These are phyloP conservation scores for Agrochola macilenta DNA, from an alignment of 2,888 invertebrate genomes.

Conservation along the genomic window DNA sequence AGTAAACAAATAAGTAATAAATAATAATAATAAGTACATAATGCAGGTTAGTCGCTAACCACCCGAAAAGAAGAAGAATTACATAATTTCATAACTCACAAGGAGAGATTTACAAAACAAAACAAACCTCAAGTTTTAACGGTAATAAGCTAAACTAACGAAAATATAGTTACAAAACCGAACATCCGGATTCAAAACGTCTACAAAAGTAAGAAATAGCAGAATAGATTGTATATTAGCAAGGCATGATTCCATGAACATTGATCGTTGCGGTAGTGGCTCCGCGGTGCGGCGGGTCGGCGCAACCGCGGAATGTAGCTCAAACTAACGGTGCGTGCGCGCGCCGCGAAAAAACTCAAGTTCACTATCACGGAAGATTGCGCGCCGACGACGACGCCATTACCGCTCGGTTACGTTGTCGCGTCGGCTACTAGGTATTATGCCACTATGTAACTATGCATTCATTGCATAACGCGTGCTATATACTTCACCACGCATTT, in stretches of 20 bases:
- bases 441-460: slow-evolving; percentile 77
- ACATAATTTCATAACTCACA: too few species aligned
- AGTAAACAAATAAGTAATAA: too few species aligned
- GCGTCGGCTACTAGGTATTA: slow-evolving; percentile 76
- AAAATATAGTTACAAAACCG: slow-evolving; percentile 34
- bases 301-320: slow-evolving; percentile 88
- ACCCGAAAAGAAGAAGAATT: too few species aligned
- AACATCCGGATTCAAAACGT: slow-evolving; percentile 49
- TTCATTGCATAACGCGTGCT: slow-evolving; percentile 77
- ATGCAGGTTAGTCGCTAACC: too few species aligned
- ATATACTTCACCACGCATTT: slow-evolving; percentile 63
- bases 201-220: slow-evolving; percentile 65
- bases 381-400: slow-evolving; percentile 80
- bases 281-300: slow-evolving; percentile 79
- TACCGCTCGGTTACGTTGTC: slow-evolving; percentile 87
- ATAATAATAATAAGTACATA: too few species aligned
- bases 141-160: slow-evolving; percentile 6
- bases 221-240: slow-evolving; percentile 66
- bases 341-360: slow-evolving; percentile 89
- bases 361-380: slow-evolving; percentile 90
- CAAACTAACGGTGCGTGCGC: slow-evolving; percentile 87
- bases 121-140: slow-evolving; percentile 7
- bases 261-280: slow-evolving; percentile 76
- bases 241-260: slow-evolving; percentile 65
- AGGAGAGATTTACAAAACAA: background rate